Conservation (phyloP, 2,888 invertebrate species). For the Lochmaea crataegi region DNA sequence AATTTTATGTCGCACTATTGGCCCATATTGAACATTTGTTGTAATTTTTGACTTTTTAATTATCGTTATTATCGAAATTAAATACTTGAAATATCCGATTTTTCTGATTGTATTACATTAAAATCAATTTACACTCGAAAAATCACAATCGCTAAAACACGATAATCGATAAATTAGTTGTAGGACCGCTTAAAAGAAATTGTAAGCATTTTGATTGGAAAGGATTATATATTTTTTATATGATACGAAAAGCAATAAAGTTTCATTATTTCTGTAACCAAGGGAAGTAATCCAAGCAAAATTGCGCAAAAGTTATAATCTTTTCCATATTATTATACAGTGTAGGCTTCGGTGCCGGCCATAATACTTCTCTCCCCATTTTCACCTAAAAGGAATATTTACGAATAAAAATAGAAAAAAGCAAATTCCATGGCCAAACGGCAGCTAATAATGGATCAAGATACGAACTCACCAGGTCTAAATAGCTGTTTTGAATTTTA, state of each 20-base stretch:
- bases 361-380: conserved; percentile 3
- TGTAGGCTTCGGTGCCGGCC: conserved; percentile 10
- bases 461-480: not conserved
- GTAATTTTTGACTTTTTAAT: too few relatives aligned
- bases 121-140: too few relatives aligned
- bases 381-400: not conserved
- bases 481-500: not conserved
- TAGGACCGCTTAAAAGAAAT: too few relatives aligned
- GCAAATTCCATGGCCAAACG: not conserved
- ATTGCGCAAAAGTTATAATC: not conserved
- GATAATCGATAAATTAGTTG: too few relatives aligned
- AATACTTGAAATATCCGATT: too few relatives aligned
- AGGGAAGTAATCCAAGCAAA: not conserved
- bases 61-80: too few relatives aligned
- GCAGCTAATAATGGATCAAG: not conserved
- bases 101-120: too few relatives aligned
- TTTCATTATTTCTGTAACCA: not conserved
- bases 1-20: too few relatives aligned
- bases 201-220: not conserved
- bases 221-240: not conserved
- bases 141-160: too few relatives aligned
- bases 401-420: not conserved
- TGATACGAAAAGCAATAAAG: not conserved
- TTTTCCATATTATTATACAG: conserved; percentile 10
- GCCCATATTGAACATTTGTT: too few relatives aligned